Percentiles rank a stretch among this genome's conserved stretches.
These are phyloP conservation scores for Anser cygnoides DNA, from an alignment of 2,113 vertebrate genomes.

Conservation along the genomic window DNA sequence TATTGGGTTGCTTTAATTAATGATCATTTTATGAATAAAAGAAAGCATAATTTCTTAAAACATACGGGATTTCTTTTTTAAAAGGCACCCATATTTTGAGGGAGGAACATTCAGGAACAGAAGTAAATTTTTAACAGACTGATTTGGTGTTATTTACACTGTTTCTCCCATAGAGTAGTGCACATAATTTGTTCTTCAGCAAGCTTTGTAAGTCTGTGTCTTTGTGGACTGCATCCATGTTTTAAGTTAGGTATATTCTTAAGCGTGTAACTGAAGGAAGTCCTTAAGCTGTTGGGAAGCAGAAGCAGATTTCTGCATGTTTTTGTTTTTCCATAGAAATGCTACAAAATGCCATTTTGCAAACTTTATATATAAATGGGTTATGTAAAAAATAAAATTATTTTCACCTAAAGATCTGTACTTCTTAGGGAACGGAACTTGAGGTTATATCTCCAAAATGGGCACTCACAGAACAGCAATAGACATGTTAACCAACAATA, in stretches of 20 bases:
- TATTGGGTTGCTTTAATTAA: conserved; percentile 65
- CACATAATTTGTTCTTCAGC: neutral
- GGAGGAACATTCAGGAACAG: neutral
- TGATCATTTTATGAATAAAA: conserved; percentile 63
- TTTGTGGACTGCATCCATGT: neutral
- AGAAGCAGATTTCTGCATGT: neutral
- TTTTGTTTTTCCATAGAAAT: neutral
- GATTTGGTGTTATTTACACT: neutral
- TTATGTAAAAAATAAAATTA: neutral
- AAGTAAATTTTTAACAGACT: neutral
- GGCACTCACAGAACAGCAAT: neutral
- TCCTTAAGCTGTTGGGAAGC: neutral
- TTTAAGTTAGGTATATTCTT: neutral
- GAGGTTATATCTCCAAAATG: neutral
- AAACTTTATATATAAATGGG: neutral
- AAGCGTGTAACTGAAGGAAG: neutral
- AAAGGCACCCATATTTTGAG: neutral
- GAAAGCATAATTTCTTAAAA: conserved; percentile 56
- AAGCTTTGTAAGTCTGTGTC: neutral
- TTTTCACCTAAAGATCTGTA: neutral
- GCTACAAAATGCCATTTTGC: neutral
- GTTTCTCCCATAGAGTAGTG: neutral
- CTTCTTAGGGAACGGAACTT: neutral
- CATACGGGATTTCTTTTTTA: conserved; percentile 11
- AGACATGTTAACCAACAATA: neutral